phyloP scores from a whole-genome alignment of 2,113 vertebrate genomes.

The Silurus glanis region DNA sequence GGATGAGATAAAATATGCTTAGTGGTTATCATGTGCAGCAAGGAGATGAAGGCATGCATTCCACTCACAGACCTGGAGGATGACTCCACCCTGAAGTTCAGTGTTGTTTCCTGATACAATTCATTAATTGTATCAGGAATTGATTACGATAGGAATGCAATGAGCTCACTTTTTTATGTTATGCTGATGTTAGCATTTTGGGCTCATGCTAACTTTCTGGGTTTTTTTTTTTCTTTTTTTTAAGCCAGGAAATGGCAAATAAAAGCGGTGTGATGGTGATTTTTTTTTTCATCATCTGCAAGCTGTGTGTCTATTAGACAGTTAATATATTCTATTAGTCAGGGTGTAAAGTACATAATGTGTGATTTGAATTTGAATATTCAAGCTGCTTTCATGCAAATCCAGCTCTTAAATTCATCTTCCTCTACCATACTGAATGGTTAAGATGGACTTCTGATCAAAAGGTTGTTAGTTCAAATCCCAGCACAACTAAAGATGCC shows the following conservation, averaged over 20 bases:
- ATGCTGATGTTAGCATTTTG: neutral
- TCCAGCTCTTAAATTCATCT: too few species aligned
- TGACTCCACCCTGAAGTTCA: constrained; percentile 6
- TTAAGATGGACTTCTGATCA: too few species aligned
- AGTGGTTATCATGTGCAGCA: neutral
- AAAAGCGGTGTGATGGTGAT: neutral
- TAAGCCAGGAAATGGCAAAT: neutral
- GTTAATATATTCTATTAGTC: neutral
- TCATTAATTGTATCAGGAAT: neutral
- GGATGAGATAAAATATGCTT: constrained; percentile 8
- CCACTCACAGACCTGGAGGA: neutral
- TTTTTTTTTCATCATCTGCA: neutral
- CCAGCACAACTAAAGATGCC: too few species aligned
- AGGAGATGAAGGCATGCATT: neutral
- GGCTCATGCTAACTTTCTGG: neutral
- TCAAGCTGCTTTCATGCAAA: too few species aligned
- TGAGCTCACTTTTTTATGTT: neutral
- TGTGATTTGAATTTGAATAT: neutral
- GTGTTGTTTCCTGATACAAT: constrained; percentile 9
- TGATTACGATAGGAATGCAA: constrained; percentile 12
- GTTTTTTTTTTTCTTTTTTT: neutral
- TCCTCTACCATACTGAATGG: too few species aligned
- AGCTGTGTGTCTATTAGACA: neutral
- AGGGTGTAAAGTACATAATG: neutral
- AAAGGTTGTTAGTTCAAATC: too few species aligned